Base-by-base conservation (phyloP, 2,888 invertebrate species). In the Lochmaea capreae region DNA sequence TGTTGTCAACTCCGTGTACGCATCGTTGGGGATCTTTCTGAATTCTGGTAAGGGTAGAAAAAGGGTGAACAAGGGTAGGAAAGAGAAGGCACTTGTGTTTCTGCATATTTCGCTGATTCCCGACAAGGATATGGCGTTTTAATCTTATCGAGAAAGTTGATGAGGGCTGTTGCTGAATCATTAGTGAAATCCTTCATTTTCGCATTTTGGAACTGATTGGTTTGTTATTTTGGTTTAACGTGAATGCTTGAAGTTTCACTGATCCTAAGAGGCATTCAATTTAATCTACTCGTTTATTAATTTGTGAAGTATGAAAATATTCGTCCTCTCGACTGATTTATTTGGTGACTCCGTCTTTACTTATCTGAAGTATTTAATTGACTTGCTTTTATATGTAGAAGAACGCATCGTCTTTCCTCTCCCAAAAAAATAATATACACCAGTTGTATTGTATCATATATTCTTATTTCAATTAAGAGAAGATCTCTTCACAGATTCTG, bases 101-200 rank as follows among this genome's bases (percentile, higher is more conserved):
- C 58, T 74, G 74, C 70, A 67, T 74, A 74, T 74, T 74, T 71
- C 74, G 70, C 74, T 74, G 74, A 74, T 74, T 74, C 61, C 72
- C 39, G 72, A 68, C 68, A 68, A 68, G 67, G 67, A 73, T 73
- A 73, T 52, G 68, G 65, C 72, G 58, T 73, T 73, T 73, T 52
- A 68, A 73, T 73, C 68, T 73, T 65, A 73, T 73, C 62, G 62
- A 49, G n/a, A 65, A 68, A 52, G 49, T 63, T 63, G 43, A 63
- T 63, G 39, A 68, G 42, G 68, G 57, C 62, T 14, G 58, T 43
- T 65, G 65, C 46, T 66, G 66, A 66, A 71, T 71, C 65, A 71
- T 65, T 69, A 69, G 46, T 52, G 69, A 69, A 59, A 59, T 68
- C 43, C 43, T 61, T 69, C 69, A 62, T 69, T 69, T 62, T 59